Evolutionary conservation across 2,888 invertebrate species (phyloP), one percentile per base, ranked within the genome.

Genomic region (Allophyes oxyacanthae): DNA sequence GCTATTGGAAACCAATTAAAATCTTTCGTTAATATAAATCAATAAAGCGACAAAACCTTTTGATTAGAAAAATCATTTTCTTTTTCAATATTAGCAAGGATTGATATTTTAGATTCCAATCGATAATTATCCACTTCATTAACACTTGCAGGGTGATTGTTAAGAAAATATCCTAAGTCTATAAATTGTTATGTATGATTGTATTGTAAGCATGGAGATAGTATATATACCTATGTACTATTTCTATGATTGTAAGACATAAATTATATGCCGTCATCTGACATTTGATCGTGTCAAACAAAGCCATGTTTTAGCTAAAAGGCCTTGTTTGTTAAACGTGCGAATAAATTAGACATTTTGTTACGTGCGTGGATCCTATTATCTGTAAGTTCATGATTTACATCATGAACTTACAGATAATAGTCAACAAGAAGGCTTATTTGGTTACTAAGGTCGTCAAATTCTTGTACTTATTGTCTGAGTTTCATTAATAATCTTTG

Each of bases 1-100:
- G n/a, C 5, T n/a, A 48, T 20, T 20, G 32, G 53, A 55, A 51
- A 56, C 59, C 53, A 72, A 64, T 72, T 67, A 59, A 56, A 70
- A 44, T 5, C 36, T 53, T 9, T 41, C 44, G 41, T 34, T 57
- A 34, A 43, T 61, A 53, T 28, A n/a, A 1, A 28, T 28, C 28
- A 28, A 4, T 20, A 20, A 28, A 28, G 6, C 3, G 8, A 8
- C 28, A 28, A 6, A 28, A 28, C 7, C 8, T 28, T 28, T 37
- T 4, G 1, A 3, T 32, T 37, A 45, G 41, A 42, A 40, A 62
- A 51, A 41, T 7, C 1, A 6, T 14, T 37, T 33, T 32, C 37
- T 10, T 30, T 26, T 20, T 11, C 33, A 36, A 59, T 4, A 55
- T 53, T 57, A 49, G 40, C 15, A 28, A 40, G 20, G 32, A 49